Percentiles rank a stretch among this genome's conserved stretches.
Conservation (phyloP, 2,797 vertebrate species). For the Ctenochaetus hawaiiensis region DNA sequence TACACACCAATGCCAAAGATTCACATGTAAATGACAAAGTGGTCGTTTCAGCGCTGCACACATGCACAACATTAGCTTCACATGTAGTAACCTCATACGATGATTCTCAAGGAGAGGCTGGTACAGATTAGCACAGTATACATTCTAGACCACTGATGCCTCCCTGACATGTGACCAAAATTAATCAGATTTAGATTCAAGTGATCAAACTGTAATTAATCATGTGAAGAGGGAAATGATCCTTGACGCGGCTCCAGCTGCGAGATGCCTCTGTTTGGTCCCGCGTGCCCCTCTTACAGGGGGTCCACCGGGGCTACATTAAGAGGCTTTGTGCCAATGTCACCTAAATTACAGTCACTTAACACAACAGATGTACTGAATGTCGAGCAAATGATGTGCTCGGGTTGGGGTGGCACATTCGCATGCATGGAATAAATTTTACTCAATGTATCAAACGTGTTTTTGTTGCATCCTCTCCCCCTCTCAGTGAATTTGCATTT, state of each 20-base stretch:
- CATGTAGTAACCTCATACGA: constrained; percentile 77
- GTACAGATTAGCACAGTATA: constrained; percentile 93
- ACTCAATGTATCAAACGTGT: constrained; percentile 81
- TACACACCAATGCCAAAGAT: constrained; percentile 62
- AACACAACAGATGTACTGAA: constrained; percentile 98
- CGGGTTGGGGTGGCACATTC: constrained; percentile 83
- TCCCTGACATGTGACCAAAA: constrained; percentile 99
- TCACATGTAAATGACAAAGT: constrained; percentile 63
- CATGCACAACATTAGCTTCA: constrained; percentile 77
- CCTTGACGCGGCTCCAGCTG: constrained; percentile 99
- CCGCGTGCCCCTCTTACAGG: constrained; percentile 95
- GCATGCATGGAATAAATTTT: constrained; percentile 85
- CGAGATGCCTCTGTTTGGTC: constrained; percentile 95
- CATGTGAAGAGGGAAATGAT: constrained; percentile 99
- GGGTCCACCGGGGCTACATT: constrained; percentile 98
- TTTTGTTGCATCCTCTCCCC: constrained; percentile 78
- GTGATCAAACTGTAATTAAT: constrained; percentile 99
- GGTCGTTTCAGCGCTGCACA: constrained; percentile 70
- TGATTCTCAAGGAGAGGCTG: constrained; percentile 76
- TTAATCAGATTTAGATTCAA: constrained; percentile 99
- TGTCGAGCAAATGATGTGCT: constrained; percentile 94
- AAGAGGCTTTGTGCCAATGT: constrained; percentile 98
- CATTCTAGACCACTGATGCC: constrained; percentile 90
- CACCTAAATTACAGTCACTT: constrained; percentile 99
- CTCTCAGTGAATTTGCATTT: constrained; percentile 79